Percentiles rank a stretch among this genome's conserved stretches.
phyloP scores from a whole-genome alignment of 30 jellyfish, hydroid and myxozoan genomes.

The Mastigias papua region DNA sequence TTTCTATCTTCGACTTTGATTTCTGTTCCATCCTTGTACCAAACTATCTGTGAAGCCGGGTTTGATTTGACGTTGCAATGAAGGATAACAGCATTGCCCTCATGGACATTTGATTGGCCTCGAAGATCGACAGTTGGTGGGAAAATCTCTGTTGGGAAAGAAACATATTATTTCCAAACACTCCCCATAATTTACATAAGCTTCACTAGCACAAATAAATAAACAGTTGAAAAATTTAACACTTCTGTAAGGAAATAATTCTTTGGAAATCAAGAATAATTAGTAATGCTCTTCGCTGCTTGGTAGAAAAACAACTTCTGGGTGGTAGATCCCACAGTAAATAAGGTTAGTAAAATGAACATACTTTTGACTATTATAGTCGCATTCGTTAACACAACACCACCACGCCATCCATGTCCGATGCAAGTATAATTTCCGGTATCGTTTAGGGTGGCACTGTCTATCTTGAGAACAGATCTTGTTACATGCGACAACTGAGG shows the following conservation, averaged over 20 bases:
- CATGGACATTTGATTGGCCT: conserved; percentile 4
- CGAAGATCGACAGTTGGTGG: conserved; percentile 41
- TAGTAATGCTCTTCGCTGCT: too few species aligned
- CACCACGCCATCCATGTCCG: conserved; percentile 70
- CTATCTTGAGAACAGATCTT: conserved; percentile 36
- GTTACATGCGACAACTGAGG: conserved; percentile 1
- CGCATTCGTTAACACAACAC: not conserved
- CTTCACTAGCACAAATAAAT: too few species aligned
- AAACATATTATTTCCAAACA: too few species aligned
- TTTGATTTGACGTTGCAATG: conserved; percentile 79
- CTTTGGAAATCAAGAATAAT: too few species aligned
- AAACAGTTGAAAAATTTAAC: too few species aligned
- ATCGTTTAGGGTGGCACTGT: conserved; percentile 47
- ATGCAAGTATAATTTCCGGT: conserved; percentile 86
- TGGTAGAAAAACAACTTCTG: too few species aligned
- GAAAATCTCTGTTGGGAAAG: conserved; percentile 19
- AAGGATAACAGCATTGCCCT: conserved; percentile 63
- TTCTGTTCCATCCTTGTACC: conserved; percentile 72
- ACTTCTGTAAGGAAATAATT: too few species aligned
- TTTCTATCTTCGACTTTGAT: conserved; percentile 15
- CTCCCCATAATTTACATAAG: too few species aligned
- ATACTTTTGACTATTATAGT: conserved; percentile 19
- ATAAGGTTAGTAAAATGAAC: not conserved
- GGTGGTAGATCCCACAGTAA: too few species aligned
- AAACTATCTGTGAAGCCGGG: conserved; percentile 76